These are phyloP conservation scores for Nasonovia ribisnigri DNA, from an alignment of 2,888 invertebrate species.

Conservation along the genomic window DNA sequence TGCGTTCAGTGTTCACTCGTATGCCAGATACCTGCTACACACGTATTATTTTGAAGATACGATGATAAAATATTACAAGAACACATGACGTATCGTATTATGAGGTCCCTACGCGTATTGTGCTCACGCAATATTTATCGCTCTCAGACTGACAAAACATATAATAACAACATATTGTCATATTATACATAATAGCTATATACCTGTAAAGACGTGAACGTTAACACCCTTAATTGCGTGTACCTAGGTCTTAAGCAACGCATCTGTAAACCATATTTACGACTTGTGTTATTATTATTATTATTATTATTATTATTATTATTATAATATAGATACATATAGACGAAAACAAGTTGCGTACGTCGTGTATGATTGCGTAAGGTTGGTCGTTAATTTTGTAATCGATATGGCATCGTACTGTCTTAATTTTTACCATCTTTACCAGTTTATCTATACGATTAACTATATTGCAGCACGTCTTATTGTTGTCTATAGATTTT, in stretches of 20 bases:
- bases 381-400: not conserved
- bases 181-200: not conserved
- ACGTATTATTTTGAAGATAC: conserved; percentile 6
- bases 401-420: not conserved
- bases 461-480: not conserved
- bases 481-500: not conserved
- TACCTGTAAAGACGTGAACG: not conserved
- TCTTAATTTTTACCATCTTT: not conserved
- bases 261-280: not conserved
- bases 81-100: not conserved
- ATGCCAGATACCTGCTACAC: not conserved
- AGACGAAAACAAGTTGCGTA: not conserved
- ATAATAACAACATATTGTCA: conserved; percentile 7
- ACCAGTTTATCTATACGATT: not conserved
- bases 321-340: not conserved
- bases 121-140: conserved; percentile 45
- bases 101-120: not conserved
- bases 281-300: conserved; percentile 5
- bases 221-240: not conserved
- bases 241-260: no score
- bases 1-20: not conserved
- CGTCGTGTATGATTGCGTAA: not conserved
- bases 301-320: no score
- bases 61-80: conserved; percentile 26
- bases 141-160: conserved; percentile 3